phyloP scores from a whole-genome alignment of 2,888 invertebrate species.

The Acleris literana region DNA sequence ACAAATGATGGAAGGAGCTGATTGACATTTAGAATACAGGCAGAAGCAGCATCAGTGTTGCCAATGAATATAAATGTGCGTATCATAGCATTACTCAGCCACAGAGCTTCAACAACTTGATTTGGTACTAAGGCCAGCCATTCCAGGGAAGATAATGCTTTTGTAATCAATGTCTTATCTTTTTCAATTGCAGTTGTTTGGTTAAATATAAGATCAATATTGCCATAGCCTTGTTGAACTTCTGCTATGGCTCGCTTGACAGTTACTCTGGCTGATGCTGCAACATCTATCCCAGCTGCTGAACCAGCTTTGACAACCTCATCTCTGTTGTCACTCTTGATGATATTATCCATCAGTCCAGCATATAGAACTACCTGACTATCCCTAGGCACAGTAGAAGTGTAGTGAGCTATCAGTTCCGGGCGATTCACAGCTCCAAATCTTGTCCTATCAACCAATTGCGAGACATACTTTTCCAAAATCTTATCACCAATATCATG shows the following conservation, averaged over 20 bases:
- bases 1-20: conserved; percentile 69
- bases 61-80: conserved; percentile 91
- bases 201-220: conserved; percentile 84
- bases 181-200: conserved; percentile 85
- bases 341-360: conserved; percentile 86
- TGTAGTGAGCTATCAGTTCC: conserved; percentile 92
- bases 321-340: conserved; percentile 85
- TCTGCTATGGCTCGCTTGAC: conserved; percentile 88
- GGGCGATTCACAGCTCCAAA: conserved; percentile 86
- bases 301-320: conserved; percentile 88
- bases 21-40: conserved; percentile 82
- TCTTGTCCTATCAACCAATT: conserved; percentile 84
- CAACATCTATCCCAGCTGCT: conserved; percentile 91
- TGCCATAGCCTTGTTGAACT: conserved; percentile 75
- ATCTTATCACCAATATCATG: conserved; percentile 90
- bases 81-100: conserved; percentile 95
- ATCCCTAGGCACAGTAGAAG: conserved; percentile 87
- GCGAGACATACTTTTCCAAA: conserved; percentile 88
- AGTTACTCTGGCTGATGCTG: conserved; percentile 91
- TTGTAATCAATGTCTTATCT: conserved; percentile 69
- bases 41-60: conserved; percentile 92
- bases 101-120: conserved; percentile 91
- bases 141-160: conserved; percentile 86
- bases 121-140: conserved; percentile 92
- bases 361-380: conserved; percentile 85